Evolutionary conservation across 2,888 invertebrate genomes (phyloP), one percentile per base, ranked within the genome.

Genomic region (Stegophylla sp.): DNA sequence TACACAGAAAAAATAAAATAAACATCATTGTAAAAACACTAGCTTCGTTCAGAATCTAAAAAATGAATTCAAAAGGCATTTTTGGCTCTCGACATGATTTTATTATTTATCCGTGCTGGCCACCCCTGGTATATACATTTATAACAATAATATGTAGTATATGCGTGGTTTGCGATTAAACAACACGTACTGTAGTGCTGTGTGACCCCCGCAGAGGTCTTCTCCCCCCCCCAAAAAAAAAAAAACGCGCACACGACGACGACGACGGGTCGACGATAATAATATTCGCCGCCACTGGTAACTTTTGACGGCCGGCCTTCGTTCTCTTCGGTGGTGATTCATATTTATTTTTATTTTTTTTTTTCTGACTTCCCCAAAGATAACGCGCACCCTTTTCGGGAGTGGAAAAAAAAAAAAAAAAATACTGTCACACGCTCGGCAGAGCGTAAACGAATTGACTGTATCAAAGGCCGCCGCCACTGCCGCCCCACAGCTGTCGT

Each of bases 391-490:
- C 79, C 69, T 69, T 79, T 75, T 34, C 9, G 34, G 28, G n/a
- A n/a, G n/a, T n/a, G n/a, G n/a, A n/a, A n/a, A n/a, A n/a, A n/a
- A 15, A 13, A 17, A 5, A n/a, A 20, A 67, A 67, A 77, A 75
- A 71, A 71, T 59, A 79, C 79, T 61, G 79, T 79, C 79, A 79
- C 79, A 79, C 79, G 79, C 79, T 79, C 61, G 69, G 48, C 61
- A 28, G 61, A 69, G 79, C 79, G 59, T 61, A 69, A 71, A 79
- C 69, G 59, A 79, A 77, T 59, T 61, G 79, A 79, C 79, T 71
- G 77, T 77, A 77, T 77, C 77, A 77, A 77, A 77, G 77, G 69
- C 79, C 66, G 28, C 77, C 59, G 7, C 48, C 59, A 43, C 43
- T 20, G 56, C 41, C 71, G 15, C 28, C 59, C 61, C 45, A 12